Evolutionary conservation across 2,888 invertebrate species (phyloP), one percentile per base, ranked within the genome.

Genomic region (Nomada hirtipes): DNA sequence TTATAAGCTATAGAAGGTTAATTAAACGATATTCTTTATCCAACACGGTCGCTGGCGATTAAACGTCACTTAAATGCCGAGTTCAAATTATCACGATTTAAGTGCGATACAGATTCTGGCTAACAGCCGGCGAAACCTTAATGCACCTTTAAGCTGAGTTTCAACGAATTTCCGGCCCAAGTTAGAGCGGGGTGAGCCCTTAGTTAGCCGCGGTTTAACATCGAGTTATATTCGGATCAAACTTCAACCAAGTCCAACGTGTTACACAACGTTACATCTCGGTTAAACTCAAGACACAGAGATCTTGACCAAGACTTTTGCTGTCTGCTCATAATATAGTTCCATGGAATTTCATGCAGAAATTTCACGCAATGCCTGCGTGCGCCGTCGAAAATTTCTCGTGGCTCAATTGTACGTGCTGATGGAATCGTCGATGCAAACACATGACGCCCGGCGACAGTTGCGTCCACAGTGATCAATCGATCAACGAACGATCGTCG

Each of bases 381-480:
- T 50, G 47, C 15, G 47, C 47, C 18, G 23, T 3, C 7, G 10
- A 67, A 53, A 36, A 67, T 67, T 53, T 36, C 36, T 15, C n/a
- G n/a, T n/a, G 9, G 53, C 10, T 57, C 72, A 15, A 64, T 72
- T 52, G 63, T 26, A 18, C 42, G 4, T 18, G 47, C 9, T 20
- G 64, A 72, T 36, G 13, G 50, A 64, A 64, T 72, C 57, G 44
- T 15, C 15, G 50, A 9, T n/a, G 9, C n/a, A 13, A 20, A 65
- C 65, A 50, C 36, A 23, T 59, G 59, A 59, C 68, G 42, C 55
- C 13, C n/a, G 23, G 50, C 72, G 50, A 64, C 72, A 68, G 68
- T 42, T 23, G 60, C 57, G n/a, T 29, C 2, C 20, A 52, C 2
- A 20, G 44, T 20, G 20, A 75, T 75, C 59, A 11, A 65, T 52